Evolutionary conservation across 2,888 invertebrate species (phyloP).

Genomic region (Megalurothrips usitatus): DNA sequence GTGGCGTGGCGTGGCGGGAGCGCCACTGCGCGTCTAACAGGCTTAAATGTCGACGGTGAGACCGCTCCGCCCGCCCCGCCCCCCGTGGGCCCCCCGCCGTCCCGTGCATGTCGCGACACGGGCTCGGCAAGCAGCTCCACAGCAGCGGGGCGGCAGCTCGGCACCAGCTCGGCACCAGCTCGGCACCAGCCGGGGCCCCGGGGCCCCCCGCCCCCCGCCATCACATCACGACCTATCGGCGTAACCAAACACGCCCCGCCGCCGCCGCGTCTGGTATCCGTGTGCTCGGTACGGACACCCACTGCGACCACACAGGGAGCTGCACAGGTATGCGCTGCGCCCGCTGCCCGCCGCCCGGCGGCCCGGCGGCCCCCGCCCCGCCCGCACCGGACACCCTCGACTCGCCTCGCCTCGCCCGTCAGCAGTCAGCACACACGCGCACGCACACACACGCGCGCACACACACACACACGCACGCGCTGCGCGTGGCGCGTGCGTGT

Average conservation of each 20-base stretch:
- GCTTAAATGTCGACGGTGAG: not conserved
- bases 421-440: too few species aligned
- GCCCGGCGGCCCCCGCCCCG: not conserved
- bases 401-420: not conserved
- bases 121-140: too few species aligned
- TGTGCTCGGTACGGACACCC: not conserved
- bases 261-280: not conserved
- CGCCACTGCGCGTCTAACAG: not conserved
- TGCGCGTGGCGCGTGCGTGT: not conserved
- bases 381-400: not conserved
- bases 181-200: not conserved
- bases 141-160: too few species aligned
- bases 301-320: slow-evolving; percentile 15
- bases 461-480: too few species aligned
- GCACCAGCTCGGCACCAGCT: not conserved
- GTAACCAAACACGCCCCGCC: not conserved
- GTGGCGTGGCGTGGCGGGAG: not conserved
- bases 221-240: not conserved
- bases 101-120: too few species aligned
- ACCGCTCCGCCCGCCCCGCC: too few species aligned
- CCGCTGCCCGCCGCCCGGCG: not conserved
- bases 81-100: too few species aligned
- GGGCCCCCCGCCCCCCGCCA: not conserved
- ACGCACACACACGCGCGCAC: too few species aligned
- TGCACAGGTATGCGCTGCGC: not conserved